Evolutionary conservation across 2,888 invertebrate genomes (phyloP).

Genomic region (Neoscelio sp.): DNA sequence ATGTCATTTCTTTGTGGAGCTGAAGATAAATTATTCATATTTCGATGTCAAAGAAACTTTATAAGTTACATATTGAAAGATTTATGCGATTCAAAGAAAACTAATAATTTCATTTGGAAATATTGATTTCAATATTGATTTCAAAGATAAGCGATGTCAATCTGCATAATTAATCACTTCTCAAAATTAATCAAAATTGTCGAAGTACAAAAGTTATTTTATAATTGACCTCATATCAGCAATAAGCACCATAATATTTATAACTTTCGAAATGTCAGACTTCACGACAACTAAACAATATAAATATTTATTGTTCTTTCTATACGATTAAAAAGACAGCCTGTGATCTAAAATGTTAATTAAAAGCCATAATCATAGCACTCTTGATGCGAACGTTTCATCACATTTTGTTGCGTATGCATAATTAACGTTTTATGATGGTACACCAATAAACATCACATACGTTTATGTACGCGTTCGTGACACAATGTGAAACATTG

Average conservation of each 20-base stretch:
- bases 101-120: too few species aligned
- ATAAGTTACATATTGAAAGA: too few species aligned
- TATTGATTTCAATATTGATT: too few species aligned
- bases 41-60: background rate
- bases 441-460: conserved; percentile 28
- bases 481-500: conserved; percentile 32
- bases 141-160: too few species aligned
- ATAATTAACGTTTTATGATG: conserved; percentile 41
- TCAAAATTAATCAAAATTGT: too few species aligned
- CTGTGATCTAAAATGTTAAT: conserved; percentile 48
- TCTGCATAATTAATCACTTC: too few species aligned
- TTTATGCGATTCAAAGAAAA: too few species aligned
- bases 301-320: conserved; percentile 34
- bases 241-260: conserved; percentile 13
- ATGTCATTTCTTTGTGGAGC: background rate
- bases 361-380: conserved; percentile 30
- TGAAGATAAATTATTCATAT: conserved; percentile 27
- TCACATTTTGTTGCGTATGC: conserved; percentile 40
- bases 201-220: too few species aligned
- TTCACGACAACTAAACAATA: conserved; percentile 1
- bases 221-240: background rate
- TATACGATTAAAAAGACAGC: conserved; percentile 13
- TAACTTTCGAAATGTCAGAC: conserved; percentile 21
- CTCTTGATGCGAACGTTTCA: conserved; percentile 21
- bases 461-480: conserved; percentile 22